Evolutionary conservation across 2,113 vertebrate genomes (phyloP).

Genomic region (Caranx ignobilis): DNA sequence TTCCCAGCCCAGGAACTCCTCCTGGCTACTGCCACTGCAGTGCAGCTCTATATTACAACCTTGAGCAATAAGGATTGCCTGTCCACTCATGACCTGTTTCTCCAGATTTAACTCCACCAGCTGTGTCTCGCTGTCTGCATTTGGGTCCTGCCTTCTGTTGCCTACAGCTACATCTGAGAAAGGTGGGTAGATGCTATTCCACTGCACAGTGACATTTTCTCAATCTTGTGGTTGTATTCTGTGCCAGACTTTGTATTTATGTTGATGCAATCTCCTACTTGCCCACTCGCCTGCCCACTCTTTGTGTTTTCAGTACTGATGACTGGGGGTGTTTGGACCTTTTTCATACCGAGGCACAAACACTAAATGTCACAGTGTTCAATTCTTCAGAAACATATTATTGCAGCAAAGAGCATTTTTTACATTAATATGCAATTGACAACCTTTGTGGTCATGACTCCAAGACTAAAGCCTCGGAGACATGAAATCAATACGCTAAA

Average conservation of each 20-base stretch:
- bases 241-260: not conserved
- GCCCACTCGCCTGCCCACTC: not conserved
- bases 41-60: not conserved
- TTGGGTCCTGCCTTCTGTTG: not conserved
- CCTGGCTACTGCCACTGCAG: not conserved
- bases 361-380: not conserved
- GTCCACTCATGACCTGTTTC: not conserved
- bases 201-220: not conserved
- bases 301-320: not conserved
- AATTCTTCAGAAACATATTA: slow-evolving; percentile 15
- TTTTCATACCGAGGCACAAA: slow-evolving; percentile 30
- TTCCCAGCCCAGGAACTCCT: not conserved
- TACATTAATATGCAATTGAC: slow-evolving; percentile 15
- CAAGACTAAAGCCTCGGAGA: slow-evolving; percentile 14
- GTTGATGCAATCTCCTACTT: not conserved
- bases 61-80: slow-evolving; percentile 9
- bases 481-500: slow-evolving; percentile 7
- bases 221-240: not conserved
- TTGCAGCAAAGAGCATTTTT: slow-evolving; percentile 12
- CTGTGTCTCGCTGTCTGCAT: not conserved
- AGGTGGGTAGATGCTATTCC: not conserved
- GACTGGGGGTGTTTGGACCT: not conserved
- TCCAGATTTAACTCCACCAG: slow-evolving; percentile 3
- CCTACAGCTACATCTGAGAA: not conserved
- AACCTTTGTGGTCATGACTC: slow-evolving; percentile 18